phyloP scores from a whole-genome alignment of 2,888 invertebrate genomes.

The Margaritifera margaritifera region DNA sequence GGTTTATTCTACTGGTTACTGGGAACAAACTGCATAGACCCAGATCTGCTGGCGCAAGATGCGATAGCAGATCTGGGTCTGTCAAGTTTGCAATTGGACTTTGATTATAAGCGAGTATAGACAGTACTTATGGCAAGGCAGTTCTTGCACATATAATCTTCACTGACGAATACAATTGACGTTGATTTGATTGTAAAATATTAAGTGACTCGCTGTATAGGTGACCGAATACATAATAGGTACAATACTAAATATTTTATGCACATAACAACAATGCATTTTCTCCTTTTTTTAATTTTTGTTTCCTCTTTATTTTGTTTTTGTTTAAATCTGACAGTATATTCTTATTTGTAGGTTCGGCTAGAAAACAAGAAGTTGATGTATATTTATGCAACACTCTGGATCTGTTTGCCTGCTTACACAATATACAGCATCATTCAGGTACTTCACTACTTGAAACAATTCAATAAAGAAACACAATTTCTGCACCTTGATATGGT shows the following conservation, averaged over 20 bases:
- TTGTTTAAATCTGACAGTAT: neutral
- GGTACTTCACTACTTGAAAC: constrained; percentile 30
- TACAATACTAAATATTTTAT: neutral
- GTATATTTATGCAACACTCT: constrained; percentile 44
- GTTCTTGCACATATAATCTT: too few species aligned
- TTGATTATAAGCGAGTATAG: too few species aligned
- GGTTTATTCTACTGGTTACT: too few species aligned
- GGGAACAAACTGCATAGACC: too few species aligned
- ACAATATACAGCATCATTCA: constrained; percentile 55
- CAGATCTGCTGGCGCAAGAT: too few species aligned
- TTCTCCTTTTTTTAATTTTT: neutral
- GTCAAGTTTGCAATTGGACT: too few species aligned
- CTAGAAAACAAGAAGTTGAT: constrained; percentile 51
- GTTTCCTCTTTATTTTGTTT: neutral
- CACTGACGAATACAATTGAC: too few species aligned
- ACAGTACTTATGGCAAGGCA: too few species aligned
- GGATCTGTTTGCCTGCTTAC: constrained; percentile 57
- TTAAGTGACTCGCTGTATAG: too few species aligned
- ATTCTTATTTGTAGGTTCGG: constrained; percentile 52
- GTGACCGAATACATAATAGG: neutral
- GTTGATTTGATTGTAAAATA: too few species aligned
- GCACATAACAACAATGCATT: neutral
- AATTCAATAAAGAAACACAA: neutral
- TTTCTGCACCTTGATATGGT: too few species aligned
- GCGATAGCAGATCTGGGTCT: too few species aligned